Percentiles rank a stretch among this genome's conserved stretches.
These are phyloP conservation scores for Macrosoma leucophasiata DNA, from an alignment of 2,888 invertebrate species.

Conservation along the genomic window DNA sequence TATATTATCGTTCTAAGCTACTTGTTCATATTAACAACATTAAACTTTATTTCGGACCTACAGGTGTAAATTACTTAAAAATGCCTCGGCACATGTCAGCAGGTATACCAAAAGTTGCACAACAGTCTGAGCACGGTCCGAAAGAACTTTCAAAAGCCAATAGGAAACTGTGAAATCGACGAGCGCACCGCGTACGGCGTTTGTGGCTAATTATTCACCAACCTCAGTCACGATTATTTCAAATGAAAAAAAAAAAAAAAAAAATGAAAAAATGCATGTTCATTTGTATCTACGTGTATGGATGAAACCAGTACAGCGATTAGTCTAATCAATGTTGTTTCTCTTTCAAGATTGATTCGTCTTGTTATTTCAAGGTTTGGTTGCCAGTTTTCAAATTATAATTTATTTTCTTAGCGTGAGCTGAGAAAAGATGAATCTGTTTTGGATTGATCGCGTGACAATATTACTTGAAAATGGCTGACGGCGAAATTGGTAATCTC, in stretches of 20 bases:
- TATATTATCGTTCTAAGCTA: no score
- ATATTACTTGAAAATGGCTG: slow-evolving; percentile 17
- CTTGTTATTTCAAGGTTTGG: no score
- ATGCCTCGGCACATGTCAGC: slow-evolving; percentile 4
- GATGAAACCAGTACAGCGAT: slow-evolving; percentile 30
- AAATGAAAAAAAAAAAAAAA: no score
- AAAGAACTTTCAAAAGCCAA: slow-evolving; percentile 67
- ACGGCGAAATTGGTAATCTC: slow-evolving; percentile 29
- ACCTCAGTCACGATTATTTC: slow-evolving; percentile 58
- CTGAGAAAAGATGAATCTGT: slow-evolving; percentile 7
- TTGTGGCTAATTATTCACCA: slow-evolving; percentile 62
- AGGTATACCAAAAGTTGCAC: slow-evolving; percentile 37
- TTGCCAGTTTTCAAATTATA: no score
- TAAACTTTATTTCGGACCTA: no score
- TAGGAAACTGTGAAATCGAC: slow-evolving; percentile 63
- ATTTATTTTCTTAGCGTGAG: no score
- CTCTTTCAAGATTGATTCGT: slow-evolving; percentile 17
- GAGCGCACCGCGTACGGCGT: slow-evolving; percentile 42
- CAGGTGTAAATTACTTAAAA: slow-evolving; percentile 16
- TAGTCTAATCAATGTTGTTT: slow-evolving; percentile 29
- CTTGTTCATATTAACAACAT: no score
- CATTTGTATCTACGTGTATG: slow-evolving; percentile 28
- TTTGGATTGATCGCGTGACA: slow-evolving; percentile 21
- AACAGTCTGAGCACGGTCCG: slow-evolving; percentile 38
- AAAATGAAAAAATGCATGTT: no score